These are phyloP conservation scores for Pampusana beccarii DNA, from an alignment of 2,113 vertebrate genomes.

Conservation along the genomic window DNA sequence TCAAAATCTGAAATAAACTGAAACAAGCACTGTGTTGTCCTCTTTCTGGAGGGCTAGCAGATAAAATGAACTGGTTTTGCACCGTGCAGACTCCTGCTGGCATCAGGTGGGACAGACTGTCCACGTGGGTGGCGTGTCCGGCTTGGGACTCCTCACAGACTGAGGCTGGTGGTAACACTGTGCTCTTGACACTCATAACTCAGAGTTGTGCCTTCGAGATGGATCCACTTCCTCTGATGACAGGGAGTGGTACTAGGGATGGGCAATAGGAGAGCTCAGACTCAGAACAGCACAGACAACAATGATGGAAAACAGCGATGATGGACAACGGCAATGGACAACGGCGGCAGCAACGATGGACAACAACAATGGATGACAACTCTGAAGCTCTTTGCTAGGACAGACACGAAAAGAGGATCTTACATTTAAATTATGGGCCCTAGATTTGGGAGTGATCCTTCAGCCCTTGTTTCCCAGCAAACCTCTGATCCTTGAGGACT, in stretches of 20 bases:
- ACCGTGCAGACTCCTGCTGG: not conserved
- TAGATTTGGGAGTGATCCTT: not conserved
- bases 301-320: no score
- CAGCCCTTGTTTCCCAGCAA: not conserved
- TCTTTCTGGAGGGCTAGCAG: not conserved
- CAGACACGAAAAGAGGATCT: no score
- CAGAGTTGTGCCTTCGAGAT: fast-evolving
- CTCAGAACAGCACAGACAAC: not conserved
- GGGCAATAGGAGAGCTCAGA: not conserved
- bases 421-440: not conserved
- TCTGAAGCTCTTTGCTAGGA: not conserved
- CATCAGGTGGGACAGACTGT: not conserved
- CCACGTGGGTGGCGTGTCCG: fast-evolving
- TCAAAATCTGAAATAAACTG: not conserved
- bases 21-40: no score
- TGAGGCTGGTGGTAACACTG: no score
- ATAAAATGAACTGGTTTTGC: not conserved
- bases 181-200: no score
- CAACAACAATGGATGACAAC: no score
- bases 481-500: not conserved
- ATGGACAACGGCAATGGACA: not conserved
- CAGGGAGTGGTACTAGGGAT: not conserved
- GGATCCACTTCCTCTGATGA: not conserved
- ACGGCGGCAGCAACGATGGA: not conserved
- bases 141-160: not conserved